A percentile compares a stretch with the other conserved stretches of the same genome.
These are phyloP conservation scores for Cyclina sinensis DNA, from an alignment of 1,140 invertebrate genomes.

Conservation along the genomic window DNA sequence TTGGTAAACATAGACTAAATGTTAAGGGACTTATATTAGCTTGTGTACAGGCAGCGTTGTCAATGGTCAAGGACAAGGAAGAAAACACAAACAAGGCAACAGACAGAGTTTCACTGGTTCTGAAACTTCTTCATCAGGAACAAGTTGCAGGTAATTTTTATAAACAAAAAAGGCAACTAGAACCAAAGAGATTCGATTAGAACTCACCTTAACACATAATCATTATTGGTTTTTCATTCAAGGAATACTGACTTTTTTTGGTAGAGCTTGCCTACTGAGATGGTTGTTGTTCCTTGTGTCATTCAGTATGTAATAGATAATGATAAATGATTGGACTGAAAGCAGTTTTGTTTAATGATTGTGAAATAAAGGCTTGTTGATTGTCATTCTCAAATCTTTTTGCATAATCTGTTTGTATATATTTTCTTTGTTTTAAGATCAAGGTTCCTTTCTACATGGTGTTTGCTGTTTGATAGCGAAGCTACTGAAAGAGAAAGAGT, in stretches of 20 bases:
- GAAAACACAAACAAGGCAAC: conserved; percentile 31
- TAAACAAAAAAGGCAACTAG: too few species aligned
- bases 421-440: too few species aligned
- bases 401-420: too few species aligned
- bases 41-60: conserved; percentile 46
- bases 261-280: too few species aligned
- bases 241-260: too few species aligned
- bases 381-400: too few species aligned
- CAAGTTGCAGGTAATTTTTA: not conserved
- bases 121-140: conserved; percentile 13
- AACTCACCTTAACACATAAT: not conserved
- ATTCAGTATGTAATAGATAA: too few species aligned
- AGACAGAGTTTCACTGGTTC: conserved; percentile 41
- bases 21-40: conserved; percentile 26
- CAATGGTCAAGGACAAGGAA: conserved; percentile 54
- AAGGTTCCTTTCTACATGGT: conserved; percentile 13
- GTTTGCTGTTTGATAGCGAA: conserved; percentile 12
- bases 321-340: too few species aligned
- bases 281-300: too few species aligned
- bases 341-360: too few species aligned
- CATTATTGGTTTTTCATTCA: not conserved
- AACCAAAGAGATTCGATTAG: too few species aligned
- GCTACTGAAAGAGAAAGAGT: conserved; percentile 74
- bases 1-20: conserved; percentile 21
- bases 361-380: too few species aligned